Base-by-base conservation (phyloP, 2,113 vertebrate species). In the Carassius carassius region DNA sequence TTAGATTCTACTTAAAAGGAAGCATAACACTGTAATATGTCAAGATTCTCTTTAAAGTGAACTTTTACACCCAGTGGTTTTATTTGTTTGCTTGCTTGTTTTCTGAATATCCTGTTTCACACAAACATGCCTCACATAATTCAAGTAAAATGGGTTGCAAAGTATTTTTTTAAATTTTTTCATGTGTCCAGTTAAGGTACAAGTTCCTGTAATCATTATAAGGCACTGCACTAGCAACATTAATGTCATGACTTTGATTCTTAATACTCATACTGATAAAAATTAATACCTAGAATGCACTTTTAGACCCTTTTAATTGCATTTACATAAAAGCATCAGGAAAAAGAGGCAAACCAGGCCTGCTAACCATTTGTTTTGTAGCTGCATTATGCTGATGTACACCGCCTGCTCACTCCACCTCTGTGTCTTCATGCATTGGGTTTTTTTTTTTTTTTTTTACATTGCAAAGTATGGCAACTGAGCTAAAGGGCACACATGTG, bases 401-500 rank as follows among this genome's bases (percentile, higher is more conserved):
- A 35, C 65, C 3, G 12, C 19, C 69, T 44, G 21, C 69, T 73
- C 37, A 37, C 65, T 44, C 10, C 69, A 44, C 83, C 70, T 56
- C 35, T 47, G n/a, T 79, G 54, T 80, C 41, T 79, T 65, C 35
- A 62, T 72, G 63, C 7, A 44, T 9, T 44, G 9, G 11, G n/a
- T n/a, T 14, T 1, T 4, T 63, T 54, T 4, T 32, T 1, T 44
- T 44, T 47, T 4, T 14, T 4, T 14, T 32, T 32, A 19, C 16
- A 3, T 47, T 5, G 47, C 16, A 29, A 32, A 51, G 5, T 37
- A 74, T 60, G 79, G 81, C 82, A 81, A 84, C 67, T 56, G 69
- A 69, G 16, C 69, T 21, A 16, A 29, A 76, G 4, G 3, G 58
- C 65, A 35, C 44, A 70, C n/a, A 16, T 77, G 81, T 60, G 77